Base-by-base conservation (phyloP, 2,888 invertebrate species). In the Pherbina coryleti region DNA sequence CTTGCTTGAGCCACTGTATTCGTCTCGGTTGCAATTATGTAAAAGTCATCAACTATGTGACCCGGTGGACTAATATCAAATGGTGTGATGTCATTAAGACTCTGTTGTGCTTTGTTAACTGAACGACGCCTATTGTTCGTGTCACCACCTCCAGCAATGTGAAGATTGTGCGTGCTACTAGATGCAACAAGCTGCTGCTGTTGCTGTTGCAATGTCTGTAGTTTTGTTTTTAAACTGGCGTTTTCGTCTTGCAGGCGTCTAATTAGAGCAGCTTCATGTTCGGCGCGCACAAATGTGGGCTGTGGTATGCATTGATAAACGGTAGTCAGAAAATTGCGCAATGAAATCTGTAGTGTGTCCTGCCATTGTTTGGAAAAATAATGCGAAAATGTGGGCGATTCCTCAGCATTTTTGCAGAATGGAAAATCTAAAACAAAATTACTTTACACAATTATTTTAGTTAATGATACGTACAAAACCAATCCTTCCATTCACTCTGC, bases 311-410 rank as follows among this genome's bases (percentile, higher is more conserved):
- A 95, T 92, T 96, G 92, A 83, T 92, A 96, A 80, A 98, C 94
- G 0, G 97, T 96, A 17, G 97, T 95, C 55, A 99, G 91, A 86
- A 98, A 95, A 90, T 98, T 98, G 88, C 98, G 96, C 53, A 98
- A 91, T 0, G 98, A 98, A 1, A 93, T 93, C 76, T 97, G 91
- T 84, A 97, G 93, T 37, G 97, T 97, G 88, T 99, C 98, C 88
- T 98, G 97, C 98, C 98, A 99, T 78, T 96, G 96, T 81, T 95
- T 93, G 9, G 95, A 96, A 90, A 97, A 99, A 90, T 96, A 97
- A 75, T 96, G 92, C 19, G 95, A 93, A 90, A 97, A 99, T 53
- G 93, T 92, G 17, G 95, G 94, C 86, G 96, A 96, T 85, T 98
- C 98, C 89, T 98, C 97, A 0, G 98, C 97, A 88, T 95, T 96